Evolutionary conservation across 2,113 vertebrate species (phyloP).

Genomic region (Anhinga anhinga): DNA sequence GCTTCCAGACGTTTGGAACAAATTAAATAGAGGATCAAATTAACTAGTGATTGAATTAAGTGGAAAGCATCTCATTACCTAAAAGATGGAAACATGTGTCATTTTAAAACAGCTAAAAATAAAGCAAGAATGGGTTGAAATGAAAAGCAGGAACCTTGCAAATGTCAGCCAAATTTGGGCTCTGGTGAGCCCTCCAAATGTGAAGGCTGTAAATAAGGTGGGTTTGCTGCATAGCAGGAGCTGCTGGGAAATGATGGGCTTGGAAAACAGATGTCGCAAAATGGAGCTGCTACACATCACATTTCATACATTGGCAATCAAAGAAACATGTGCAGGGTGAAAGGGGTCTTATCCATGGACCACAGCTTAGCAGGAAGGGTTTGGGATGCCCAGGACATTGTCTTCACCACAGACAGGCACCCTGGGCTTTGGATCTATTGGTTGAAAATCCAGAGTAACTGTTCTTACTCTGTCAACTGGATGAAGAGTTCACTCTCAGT

Average conservation of each 20-base stretch:
- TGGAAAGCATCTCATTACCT: conserved; percentile 69
- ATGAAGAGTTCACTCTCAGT: not conserved
- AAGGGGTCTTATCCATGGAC: not conserved
- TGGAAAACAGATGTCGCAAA: not conserved
- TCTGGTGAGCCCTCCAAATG: conserved; percentile 4
- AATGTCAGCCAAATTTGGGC: conserved; percentile 44
- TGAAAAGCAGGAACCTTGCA: conserved; percentile 54
- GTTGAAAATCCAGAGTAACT: not conserved
- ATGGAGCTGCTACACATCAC: not conserved
- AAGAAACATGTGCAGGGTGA: not conserved
- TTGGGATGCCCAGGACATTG: not conserved
- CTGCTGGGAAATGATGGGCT: not conserved
- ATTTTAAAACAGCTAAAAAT: conserved; percentile 70
- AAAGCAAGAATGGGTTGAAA: conserved; percentile 60
- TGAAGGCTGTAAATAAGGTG: conserved; percentile 39
- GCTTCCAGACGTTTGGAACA: conserved; percentile 64
- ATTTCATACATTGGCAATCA: not conserved
- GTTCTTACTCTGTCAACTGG: rapidly evolving
- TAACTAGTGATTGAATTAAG: conserved; percentile 69
- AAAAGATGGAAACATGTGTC: conserved; percentile 61
- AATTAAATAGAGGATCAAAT: conserved; percentile 68
- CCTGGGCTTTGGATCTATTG: not conserved
- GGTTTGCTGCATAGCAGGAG: not conserved
- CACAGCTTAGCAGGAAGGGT: not conserved
- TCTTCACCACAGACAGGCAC: not conserved